Evolutionary conservation across 2,888 invertebrate genomes (phyloP), one percentile per base, ranked within the genome.

Genomic region (Drosophila leonis): DNA sequence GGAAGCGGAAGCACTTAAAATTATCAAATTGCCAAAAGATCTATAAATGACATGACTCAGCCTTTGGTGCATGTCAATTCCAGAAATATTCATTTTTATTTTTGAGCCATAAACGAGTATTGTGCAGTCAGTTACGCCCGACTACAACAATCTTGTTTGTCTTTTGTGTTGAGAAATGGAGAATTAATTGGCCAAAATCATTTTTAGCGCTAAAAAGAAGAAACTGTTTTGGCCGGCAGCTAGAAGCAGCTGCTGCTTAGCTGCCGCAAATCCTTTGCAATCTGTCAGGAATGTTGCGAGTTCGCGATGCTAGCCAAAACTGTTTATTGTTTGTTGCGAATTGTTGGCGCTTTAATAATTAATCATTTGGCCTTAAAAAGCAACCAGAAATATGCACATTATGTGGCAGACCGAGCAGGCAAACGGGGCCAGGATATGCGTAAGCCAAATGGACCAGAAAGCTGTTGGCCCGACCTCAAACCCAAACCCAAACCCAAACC

Each of bases 301-400:
- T 12, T 54, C 27, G 10, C 37, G 24, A 20, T 33, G 31, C 10
- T 52, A 65, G 87, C 60, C 87, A 82, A 86, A 57, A 49, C 62
- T 57, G 79, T 64, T 39, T 60, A 37, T 39, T 54, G 54, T 39
- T 37, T 27, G 39, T 54, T 54, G 54, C 24, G n/a, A 35, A 33
- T 56, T 48, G 37, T 57, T 72, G 90, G 65, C 66, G 72, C 72
- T 87, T 89, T 67, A 76, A 90, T 88, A 90, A 85, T 85, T 88
- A 85, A 85, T 85, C 84, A 85, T 75, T 80, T 75, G 80, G 82
- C 65, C 74, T 88, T 90, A 75, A 82, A 74, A 66, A 68, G 37
- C 65, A 66, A 64, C 60, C 74, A 79, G 63, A 75, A 80, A 78
- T 78, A 77, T 80, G 78, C 78, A 81, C 81, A 77, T 77, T 72